Conservation (phyloP, 1,140 invertebrate species). For the Lordiphosa stackelbergi region DNA sequence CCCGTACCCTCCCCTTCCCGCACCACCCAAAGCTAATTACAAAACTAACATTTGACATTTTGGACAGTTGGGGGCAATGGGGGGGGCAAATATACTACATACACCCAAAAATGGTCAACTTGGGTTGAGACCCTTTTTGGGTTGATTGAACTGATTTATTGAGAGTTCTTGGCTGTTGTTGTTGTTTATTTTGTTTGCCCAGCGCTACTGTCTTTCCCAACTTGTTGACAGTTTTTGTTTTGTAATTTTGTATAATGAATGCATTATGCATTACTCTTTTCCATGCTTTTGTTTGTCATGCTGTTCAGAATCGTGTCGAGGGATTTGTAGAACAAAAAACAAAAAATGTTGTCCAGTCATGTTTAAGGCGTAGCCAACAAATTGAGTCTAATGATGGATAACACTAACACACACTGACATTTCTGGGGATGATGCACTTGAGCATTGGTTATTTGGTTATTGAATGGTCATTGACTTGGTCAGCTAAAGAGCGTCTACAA, state of each 20-base stretch:
- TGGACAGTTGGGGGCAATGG: slow-evolving; percentile 27
- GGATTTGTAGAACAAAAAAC: slow-evolving; percentile 18
- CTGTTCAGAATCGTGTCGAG: slow-evolving; percentile 41
- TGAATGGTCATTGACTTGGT: slow-evolving; percentile 29
- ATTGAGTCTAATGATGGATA: slow-evolving; percentile 54
- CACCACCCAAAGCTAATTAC: slow-evolving; percentile 35
- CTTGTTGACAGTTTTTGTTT: slow-evolving; percentile 61
- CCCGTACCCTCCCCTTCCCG: not conserved
- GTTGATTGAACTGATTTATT: slow-evolving; percentile 17
- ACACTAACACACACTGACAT: slow-evolving; percentile 23
- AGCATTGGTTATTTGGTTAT: slow-evolving; percentile 42
- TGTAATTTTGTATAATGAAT: slow-evolving; percentile 56
- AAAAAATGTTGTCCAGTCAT: slow-evolving; percentile 36
- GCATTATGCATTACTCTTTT: slow-evolving; percentile 42
- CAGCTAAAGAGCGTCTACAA: not conserved
- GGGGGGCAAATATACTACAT: slow-evolving; percentile 14
- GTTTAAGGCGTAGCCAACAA: slow-evolving; percentile 45
- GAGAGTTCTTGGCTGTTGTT: slow-evolving; percentile 9
- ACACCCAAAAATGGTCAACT: slow-evolving; percentile 3
- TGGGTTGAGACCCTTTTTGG: slow-evolving; percentile 25
- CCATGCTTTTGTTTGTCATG: slow-evolving; percentile 29
- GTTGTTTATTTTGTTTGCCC: slow-evolving; percentile 22
- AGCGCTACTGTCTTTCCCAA: slow-evolving; percentile 2
- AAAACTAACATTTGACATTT: slow-evolving; percentile 54
- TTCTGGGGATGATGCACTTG: slow-evolving; percentile 25